Evolutionary conservation across 2,113 vertebrate genomes (phyloP).

Genomic region (Daubentonia madagascariensis): DNA sequence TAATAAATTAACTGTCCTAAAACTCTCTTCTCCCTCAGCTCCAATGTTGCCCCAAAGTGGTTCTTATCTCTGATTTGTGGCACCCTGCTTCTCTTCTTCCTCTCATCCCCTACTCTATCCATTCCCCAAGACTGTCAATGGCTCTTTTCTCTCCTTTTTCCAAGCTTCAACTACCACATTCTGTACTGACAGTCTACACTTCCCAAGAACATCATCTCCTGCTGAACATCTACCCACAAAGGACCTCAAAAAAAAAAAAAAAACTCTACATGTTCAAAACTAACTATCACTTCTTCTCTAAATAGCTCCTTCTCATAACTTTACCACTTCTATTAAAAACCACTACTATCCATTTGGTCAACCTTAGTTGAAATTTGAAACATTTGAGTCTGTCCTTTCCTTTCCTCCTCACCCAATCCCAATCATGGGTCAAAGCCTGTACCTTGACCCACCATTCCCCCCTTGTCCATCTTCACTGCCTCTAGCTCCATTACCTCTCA

Average conservation of each 20-base stretch:
- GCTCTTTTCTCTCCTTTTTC: background rate
- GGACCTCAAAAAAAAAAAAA: background rate
- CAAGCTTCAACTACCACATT: background rate
- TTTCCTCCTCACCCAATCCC: background rate
- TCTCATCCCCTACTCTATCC: background rate
- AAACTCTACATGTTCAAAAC: background rate
- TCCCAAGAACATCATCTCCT: background rate
- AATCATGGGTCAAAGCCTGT: background rate
- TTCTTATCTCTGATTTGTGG: background rate
- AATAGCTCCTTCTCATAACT: background rate
- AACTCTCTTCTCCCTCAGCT: background rate
- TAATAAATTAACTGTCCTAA: background rate
- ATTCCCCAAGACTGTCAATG: background rate
- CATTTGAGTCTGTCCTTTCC: background rate
- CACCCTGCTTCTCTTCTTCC: background rate
- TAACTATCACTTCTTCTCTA: background rate
- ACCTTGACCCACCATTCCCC: background rate
- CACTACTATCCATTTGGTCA: background rate
- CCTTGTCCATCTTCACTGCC: background rate
- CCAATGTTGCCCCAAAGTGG: background rate
- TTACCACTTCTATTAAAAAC: background rate
- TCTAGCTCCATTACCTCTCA: background rate
- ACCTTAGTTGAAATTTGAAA: background rate
- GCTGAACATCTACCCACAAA: background rate
- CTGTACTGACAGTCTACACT: background rate